Base-by-base conservation (phyloP, 2,113 vertebrate species). In the Gopherus evgoodei region DNA sequence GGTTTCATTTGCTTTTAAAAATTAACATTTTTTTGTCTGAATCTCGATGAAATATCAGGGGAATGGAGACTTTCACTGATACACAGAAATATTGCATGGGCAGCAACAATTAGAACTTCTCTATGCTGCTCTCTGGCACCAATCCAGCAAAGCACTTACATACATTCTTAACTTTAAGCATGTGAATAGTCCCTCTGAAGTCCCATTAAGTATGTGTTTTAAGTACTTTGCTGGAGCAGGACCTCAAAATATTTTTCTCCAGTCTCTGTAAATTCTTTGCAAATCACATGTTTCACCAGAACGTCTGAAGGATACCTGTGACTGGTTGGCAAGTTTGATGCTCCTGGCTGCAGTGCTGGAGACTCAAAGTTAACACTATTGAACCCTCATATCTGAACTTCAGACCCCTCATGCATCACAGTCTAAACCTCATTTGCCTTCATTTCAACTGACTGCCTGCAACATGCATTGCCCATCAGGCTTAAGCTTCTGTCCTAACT, bases 281-380 rank as follows among this genome's bases (percentile, higher is more conserved):
- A 14, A 14, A 75, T 75, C 0, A 0, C 8, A 2, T 25, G 8
- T 78, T 50, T 38, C 11, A 3, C 50, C 35, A 0, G 3, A 8
- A 69, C n/a, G 65, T 80, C 84, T 35, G 47, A 42, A 83, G 81
- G 1, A 24, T 53, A 35, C 8, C 69, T 79, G 11, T 86, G 49
- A 35, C 84, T 83, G 5, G 31, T 1, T 53, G 31, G 72, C 72
- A 62, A 52, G 53, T 65, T 62, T 12, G 59, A 62, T 62, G 69
- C 2, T 57, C 22, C 21, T 92, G 79, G 53, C 4, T 72, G n/a
- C 69, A 72, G 59, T 62, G 59, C 31, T 31, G 59, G 29, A 31
- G 13, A 31, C 29, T 38, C 69, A 72, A 38, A 38, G 69, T 75
- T 75, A 75, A n/a, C 38, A 22, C 22, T 75, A 11, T 42, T 75